Base-by-base conservation (phyloP, 2,888 invertebrate species). In the Drosophila robusta region DNA sequence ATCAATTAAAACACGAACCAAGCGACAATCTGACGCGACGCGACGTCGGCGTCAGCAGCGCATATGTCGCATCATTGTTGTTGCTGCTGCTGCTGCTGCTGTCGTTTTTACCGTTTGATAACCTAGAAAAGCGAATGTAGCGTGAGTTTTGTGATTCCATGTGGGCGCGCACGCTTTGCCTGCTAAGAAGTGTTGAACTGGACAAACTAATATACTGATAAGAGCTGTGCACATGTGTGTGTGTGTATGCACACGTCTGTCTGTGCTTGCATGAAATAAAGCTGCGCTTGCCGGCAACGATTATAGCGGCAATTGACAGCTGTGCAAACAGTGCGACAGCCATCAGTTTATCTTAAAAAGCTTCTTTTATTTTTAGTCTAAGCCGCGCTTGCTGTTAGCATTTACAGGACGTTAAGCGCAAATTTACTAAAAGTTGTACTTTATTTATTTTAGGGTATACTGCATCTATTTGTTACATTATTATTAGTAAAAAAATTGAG, bases 61-160 rank as follows among this genome's bases (percentile, higher is more conserved):
- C 51, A 57, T 42, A 29, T 9, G 29, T 12, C 12, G 12, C 34
- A 34, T 34, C 34, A 34, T 12, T 47, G 42, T 65, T 64, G 61
- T 45, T 46, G 46, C 39, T 57, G 47, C 26, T 55, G 46, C 39
- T 57, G 47, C 26, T 55, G 47, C 36, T 62, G 52, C 34, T 56
- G 46, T 46, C 52, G 64, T 55, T 76, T 80, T 79, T 85, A 83
- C 83, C 86, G 82, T 85, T 87, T 83, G 83, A 83, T 83, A 83
- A 83, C 83, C 83, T 85, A 83, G 80, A 83, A 87, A 82, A 64
- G 57, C 66, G 70, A 57, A 44, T 74, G 45, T 61, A 62, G 75
- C 47, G 56, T 52, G 65, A 46, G 58, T 50, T 70, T 68, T 39
- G 49, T 41, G 39, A 63, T 71, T 56, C 68, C 45, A 71, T 61